Evolutionary conservation across 1,140 invertebrate species (phyloP), one percentile per base, ranked within the genome.

Genomic region (Drosophila ananassae): DNA sequence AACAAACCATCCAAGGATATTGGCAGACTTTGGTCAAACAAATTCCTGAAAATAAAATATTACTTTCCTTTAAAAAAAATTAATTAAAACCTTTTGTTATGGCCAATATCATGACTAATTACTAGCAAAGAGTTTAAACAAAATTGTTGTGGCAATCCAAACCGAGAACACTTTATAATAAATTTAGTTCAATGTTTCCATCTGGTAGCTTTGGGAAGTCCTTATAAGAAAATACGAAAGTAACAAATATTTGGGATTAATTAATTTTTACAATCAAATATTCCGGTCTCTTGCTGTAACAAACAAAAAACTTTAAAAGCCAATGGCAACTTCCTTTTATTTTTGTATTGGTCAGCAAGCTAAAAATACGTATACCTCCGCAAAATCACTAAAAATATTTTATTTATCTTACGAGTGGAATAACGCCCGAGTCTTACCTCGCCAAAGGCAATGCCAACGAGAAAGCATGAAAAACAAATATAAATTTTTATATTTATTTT

Each of bases 391-490:
- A 54, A 57, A 69, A 71, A 57, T 55, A 74, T 46, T 71, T 82
- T 82, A 81, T 78, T 73, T 81, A 82, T 68, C 68, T 69, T 58
- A 61, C 53, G 57, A 73, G 58, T 41, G 44, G 51, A 73, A 53
- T 67, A 66, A 67, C 56, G 77, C 78, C 73, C 62, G 57, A 66
- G 30, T 76, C 44, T 79, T 32, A 85, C 72, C 81, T 85, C 61
- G 80, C 80, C 77, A 62, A 13, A 59, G 79, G 79, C 79, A 60
- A 73, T 82, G 68, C 73, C 63, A 69, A 21, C 68, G 52, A 63
- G 73, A 84, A 84, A 87, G 82, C 68, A 74, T 71, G 63, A 87
- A 87, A 81, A 81, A 63, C 60, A 84, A 84, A 87, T 87, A 62
- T 73, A 62, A 55, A 73, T 34, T 62, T 73, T 54, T 61, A 53